These are phyloP conservation scores for Myopa testacea DNA, from an alignment of 2,888 invertebrate genomes.

Conservation along the genomic window DNA sequence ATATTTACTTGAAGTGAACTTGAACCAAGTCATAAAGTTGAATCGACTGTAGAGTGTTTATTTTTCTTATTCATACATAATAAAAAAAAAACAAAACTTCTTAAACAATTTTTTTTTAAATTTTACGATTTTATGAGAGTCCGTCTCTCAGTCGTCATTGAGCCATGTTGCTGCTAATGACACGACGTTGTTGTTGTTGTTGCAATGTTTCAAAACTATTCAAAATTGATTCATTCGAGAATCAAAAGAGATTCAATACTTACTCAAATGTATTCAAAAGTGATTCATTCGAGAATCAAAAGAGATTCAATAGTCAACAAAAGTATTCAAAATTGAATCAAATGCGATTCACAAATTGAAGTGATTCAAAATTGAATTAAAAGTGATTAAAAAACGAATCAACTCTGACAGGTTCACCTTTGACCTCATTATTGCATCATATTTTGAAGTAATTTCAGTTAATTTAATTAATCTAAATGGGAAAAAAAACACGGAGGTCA, in stretches of 20 bases:
- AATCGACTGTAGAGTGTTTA: not conserved
- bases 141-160: not conserved
- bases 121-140: not conserved
- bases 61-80: not conserved
- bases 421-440: too few relatives aligned
- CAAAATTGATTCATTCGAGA: not conserved
- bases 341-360: too few relatives aligned
- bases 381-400: too few relatives aligned
- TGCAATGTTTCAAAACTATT: not conserved
- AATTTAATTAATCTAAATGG: too few relatives aligned
- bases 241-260: not conserved
- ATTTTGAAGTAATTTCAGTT: too few relatives aligned
- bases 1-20: conserved; percentile 2
- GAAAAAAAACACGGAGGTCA: too few relatives aligned
- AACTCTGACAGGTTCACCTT: too few relatives aligned
- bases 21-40: not conserved
- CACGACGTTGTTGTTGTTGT: not conserved
- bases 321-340: too few relatives aligned
- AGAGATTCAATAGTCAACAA: too few relatives aligned
- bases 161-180: not conserved
- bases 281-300: not conserved
- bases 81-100: not conserved
- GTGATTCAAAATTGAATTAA: too few relatives aligned
- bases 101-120: not conserved
- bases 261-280: not conserved